Conservation (phyloP, 2,113 vertebrate genomes). For the Paraplagusia blochii region DNA sequence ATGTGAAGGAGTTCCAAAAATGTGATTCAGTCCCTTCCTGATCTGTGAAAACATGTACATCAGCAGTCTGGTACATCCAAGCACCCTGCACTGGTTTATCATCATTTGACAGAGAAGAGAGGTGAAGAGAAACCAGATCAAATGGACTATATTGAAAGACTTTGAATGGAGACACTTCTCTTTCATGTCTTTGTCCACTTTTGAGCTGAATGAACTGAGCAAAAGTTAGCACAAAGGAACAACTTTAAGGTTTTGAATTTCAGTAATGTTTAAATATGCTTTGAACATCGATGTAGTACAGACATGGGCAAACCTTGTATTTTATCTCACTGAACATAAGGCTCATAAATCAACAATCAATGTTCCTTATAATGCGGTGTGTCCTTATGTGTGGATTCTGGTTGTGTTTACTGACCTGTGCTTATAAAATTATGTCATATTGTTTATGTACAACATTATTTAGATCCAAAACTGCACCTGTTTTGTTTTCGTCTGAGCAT, state of each 20-base stretch:
- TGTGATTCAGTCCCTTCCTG: constrained; percentile 17
- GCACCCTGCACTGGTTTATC: no score
- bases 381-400: background rate
- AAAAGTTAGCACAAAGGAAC: constrained; percentile 52
- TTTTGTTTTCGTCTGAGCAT: constrained; percentile 66
- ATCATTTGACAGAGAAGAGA: background rate
- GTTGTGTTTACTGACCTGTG: no score
- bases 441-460: no score
- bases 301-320: no score
- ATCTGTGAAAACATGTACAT: constrained; percentile 24
- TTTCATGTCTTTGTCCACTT: constrained; percentile 15
- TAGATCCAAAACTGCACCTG: no score
- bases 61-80: constrained; percentile 17
- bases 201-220: constrained; percentile 26
- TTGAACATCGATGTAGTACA: constrained; percentile 6
- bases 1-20: constrained; percentile 19
- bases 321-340: no score
- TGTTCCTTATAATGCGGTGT: no score
- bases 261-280: constrained; percentile 50
- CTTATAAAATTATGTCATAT: no score
- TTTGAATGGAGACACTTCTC: background rate
- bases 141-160: background rate
- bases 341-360: no score
- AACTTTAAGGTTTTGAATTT: constrained; percentile 60
- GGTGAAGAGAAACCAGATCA: background rate